Base-by-base conservation (phyloP, 2,113 vertebrate species). In the Galbula dea region DNA sequence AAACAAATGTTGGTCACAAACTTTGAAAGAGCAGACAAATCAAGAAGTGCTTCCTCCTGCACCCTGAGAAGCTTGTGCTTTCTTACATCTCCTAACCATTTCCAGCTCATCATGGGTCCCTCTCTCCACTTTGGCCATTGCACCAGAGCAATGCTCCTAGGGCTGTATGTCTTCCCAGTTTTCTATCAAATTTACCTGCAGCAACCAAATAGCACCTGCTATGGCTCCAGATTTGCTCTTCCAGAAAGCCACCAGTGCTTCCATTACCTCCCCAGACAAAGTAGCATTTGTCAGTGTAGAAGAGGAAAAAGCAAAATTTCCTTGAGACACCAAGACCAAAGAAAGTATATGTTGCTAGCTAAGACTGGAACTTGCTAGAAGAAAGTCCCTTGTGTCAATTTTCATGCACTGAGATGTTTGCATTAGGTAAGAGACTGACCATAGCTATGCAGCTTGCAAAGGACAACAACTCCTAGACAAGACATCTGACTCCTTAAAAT, bases 401-500 rank as follows among this genome's bases (percentile, higher is more conserved):
- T 83, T 77, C 39, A 52, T 23, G 45, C 48, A 39, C 1, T 72
- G 77, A 72, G 58, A 16, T 51, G 18, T 71, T 88, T 65, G 57
- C 54, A 59, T 74, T 46, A 67, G 34, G 57, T 63, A 43, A 83
- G 71, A 79, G 73, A 52, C 19, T 74, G 68, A 72, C 21, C 24
- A n/a, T n/a, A 76, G 41, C 58, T 77, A 58, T 34, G 48, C 63
- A 86, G 68, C 58, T 90, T 86, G 86, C 39, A 86, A 91, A 26
- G 45, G 76, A 94, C 67, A 80, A 54, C 19, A 46, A 12, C 72
- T 81, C 65, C 59, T 11, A 75, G 69, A 76, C 59, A 88, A 93
- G 83, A 59, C 62, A 81, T 59, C 43, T 72, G 90, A 91, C 94
- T 96, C 88, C 61, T 93, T 61, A 67, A 91, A 95, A 72, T 90